Base-by-base conservation (phyloP, 1,140 invertebrate genomes). In the Cecropterus lyciades region DNA sequence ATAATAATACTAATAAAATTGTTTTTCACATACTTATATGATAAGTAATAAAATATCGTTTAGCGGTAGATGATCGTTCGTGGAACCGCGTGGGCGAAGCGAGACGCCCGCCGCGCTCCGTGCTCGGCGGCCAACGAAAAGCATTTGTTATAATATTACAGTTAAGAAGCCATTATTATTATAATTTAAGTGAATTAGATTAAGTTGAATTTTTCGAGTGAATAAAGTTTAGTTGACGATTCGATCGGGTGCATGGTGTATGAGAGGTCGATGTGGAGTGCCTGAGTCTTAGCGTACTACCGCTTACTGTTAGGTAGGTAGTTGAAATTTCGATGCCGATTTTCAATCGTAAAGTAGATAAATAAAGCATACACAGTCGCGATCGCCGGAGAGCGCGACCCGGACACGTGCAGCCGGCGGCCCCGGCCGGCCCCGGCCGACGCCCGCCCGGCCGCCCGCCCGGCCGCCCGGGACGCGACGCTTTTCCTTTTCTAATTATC, bases 241-340 rank as follows among this genome's bases (percentile, higher is more conserved):
- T 84, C 81, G 85, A 83, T 83, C 80, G 84, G 75, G 74, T 89
- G 87, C 78, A 77, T 89, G 87, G 80, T 80, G 87, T 80, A 75
- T 88, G 89, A 80, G 81, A 89, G 84, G 80, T 91, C 80, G 83
- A 83, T 90, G 89, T 87, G 82, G 89, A 85, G 87, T 92, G 89
- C 84, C 87, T 88, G 89, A 84, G 84, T 83, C 80, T 78, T 88
- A 89, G 85, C 82, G 85, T 87, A 89, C 86, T 89, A 90, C 89
- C 80, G 89, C 89, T 92, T 90, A 92, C 83, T 88, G 89, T 89
- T 90, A 90, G 87, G 87, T 90, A 92, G 87, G 89, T 90, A 90
- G 89, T 92, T 89, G 87, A 88, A 90, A 87, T 92, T 92, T 90
- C 82, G 87, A 90, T 82, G 80, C 87, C 82, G 83, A 90, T 87